Evolutionary conservation across 2,797 vertebrate species (phyloP), one percentile per base, ranked within the genome.

Genomic region (Anguilla pacifica): DNA sequence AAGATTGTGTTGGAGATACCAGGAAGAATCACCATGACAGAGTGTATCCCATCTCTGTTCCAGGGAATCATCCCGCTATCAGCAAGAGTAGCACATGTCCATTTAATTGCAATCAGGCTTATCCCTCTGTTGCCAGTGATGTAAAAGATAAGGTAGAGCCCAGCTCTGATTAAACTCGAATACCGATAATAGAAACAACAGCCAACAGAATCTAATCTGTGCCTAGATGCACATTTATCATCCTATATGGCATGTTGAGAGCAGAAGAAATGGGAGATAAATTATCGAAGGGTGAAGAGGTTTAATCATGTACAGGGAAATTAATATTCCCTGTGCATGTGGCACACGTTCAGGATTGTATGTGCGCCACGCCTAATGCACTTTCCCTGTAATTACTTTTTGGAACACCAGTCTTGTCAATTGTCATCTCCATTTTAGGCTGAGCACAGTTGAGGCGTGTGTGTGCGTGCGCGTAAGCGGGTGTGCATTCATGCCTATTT

Each of bases 341-440:
- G 92, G 92, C 91, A 91, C 91, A 93, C 90, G 92, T 95, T 95
- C 95, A 31, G 46, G n/a, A 59, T 13, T 19, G 31, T 25, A 59
- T 67, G 57, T 88, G 82, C 89, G 92, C 89, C 88, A 89, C 91
- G 92, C 93, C 93, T 93, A 92, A 90, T 93, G 91, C 92, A 90
- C 92, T 94, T 94, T 94, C 93, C 90, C 92, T 94, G 91, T 96
- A 95, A 96, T 95, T 95, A 93, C 93, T 94, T 94, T 94, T 93
- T 35, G 39, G 91, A 90, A 67, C 86, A 88, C 89, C 6, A 87
- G 92, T 92, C 94, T 91, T 94, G 94, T 95, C 92, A 87, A 91
- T 94, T 95, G 94, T 95, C 94, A 93, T 89, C 89, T 93, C 92
- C 92, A 91, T 93, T 94, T 92, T 93, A 90, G 90, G 89, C 79